Conservation (phyloP, 2,113 vertebrate species). For the Bettongia penicillata region DNA sequence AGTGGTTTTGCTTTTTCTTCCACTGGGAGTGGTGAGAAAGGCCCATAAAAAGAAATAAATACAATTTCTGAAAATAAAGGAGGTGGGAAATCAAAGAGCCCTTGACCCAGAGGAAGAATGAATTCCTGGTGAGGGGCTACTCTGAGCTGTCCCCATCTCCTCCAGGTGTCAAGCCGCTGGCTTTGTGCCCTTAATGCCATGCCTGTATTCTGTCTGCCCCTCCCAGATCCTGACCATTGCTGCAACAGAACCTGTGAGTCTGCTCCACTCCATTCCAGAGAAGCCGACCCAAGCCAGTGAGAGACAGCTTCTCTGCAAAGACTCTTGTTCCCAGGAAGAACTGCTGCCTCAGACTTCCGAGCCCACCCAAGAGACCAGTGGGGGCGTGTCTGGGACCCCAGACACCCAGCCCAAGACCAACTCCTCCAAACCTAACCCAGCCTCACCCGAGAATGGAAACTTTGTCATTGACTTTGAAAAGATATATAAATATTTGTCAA, state of each 20-base stretch:
- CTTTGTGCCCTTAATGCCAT: background rate
- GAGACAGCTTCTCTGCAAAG: slow-evolving; percentile 31
- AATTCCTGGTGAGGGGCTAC: background rate
- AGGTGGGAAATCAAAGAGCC: background rate
- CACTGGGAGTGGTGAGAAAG: background rate
- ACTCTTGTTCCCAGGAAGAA: background rate
- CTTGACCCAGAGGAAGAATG: background rate
- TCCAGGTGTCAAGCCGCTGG: background rate
- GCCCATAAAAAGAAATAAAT: background rate
- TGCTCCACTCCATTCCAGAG: slow-evolving; percentile 72
- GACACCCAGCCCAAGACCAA: background rate
- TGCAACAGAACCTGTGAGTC: slow-evolving; percentile 68
- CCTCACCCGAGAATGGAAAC: background rate
- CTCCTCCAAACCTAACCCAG: background rate
- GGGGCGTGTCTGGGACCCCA: background rate
- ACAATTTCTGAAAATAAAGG: background rate
- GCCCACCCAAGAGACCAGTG: too few relatives aligned
- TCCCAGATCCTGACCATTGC: slow-evolving; percentile 76
- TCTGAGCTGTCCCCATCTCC: background rate
- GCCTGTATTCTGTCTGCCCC: background rate
- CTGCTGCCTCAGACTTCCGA: background rate
- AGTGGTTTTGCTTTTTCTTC: background rate
- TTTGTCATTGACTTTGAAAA: slow-evolving; percentile 77
- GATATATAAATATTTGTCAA: slow-evolving; percentile 78
- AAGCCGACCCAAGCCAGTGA: slow-evolving; percentile 45